Conservation (phyloP, 2,113 vertebrate species). For the Seriola aureovittata region DNA sequence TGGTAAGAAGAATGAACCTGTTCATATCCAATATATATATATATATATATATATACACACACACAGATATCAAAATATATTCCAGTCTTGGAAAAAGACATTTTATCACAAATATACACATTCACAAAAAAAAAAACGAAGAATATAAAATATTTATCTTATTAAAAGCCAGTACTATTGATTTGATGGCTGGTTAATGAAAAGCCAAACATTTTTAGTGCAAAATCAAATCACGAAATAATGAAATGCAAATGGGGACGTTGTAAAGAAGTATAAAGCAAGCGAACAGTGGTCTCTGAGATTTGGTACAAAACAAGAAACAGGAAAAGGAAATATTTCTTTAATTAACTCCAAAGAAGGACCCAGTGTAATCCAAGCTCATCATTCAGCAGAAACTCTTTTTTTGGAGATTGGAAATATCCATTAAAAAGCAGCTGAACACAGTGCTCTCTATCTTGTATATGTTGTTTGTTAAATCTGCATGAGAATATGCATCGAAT, state of each 20-base stretch:
- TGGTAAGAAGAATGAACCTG: constrained; percentile 21
- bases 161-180: constrained; percentile 41
- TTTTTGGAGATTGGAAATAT: neutral
- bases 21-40: constrained; percentile 40
- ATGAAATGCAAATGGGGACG: neutral
- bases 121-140: constrained; percentile 5
- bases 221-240: constrained; percentile 19
- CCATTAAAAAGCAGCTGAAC: neutral
- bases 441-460: neutral
- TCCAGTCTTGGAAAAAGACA: constrained; percentile 21
- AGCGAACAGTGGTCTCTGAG: neutral
- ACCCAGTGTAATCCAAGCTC: neutral
- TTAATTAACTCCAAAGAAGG: neutral
- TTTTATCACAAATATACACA: constrained; percentile 42
- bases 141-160: constrained; percentile 25
- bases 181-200: neutral
- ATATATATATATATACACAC: constrained; percentile 2
- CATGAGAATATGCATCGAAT: neutral
- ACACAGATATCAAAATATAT: constrained; percentile 47
- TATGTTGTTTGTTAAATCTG: neutral
- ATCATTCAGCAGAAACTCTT: neutral
- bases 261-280: neutral
- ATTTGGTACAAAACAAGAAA: constrained; percentile 7
- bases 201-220: constrained; percentile 43
- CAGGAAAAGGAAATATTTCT: neutral